Percentiles rank a stretch among this genome's conserved stretches.
Evolutionary conservation across 23 tunicate species (phyloP).

Genomic region (Ascidia mentula): DNA sequence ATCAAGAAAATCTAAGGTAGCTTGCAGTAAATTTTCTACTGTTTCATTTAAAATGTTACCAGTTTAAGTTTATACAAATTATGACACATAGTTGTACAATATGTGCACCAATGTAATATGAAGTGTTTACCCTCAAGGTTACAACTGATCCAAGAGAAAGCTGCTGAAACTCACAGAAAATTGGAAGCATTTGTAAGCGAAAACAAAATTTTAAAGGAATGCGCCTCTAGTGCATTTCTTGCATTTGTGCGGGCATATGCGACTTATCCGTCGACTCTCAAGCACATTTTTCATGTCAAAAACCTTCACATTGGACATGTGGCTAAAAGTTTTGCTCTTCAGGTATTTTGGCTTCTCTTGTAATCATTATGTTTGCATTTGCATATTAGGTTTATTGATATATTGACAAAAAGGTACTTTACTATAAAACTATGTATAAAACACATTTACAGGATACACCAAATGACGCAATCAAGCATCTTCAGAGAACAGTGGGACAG

Average conservation of each 20-base stretch:
- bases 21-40: neutral
- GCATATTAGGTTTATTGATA: neutral
- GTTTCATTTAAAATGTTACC: neutral
- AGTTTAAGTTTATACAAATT: too few species aligned
- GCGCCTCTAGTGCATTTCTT: conserved; percentile 61
- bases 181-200: conserved; percentile 52
- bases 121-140: conserved; percentile 31
- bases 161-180: conserved; percentile 55
- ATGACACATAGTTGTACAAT: neutral
- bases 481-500: conserved; percentile 46
- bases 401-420: neutral
- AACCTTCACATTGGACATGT: conserved; percentile 97
- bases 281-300: conserved; percentile 89
- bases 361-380: neutral
- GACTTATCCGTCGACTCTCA: conserved; percentile 79
- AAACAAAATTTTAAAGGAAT: conserved; percentile 33
- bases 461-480: conserved; percentile 18
- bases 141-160: conserved; percentile 58
- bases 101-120: neutral
- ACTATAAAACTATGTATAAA: neutral
- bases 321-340: conserved; percentile 90
- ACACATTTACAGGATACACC: conserved; percentile 26
- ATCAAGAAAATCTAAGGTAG: conserved; percentile 22
- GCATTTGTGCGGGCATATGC: conserved; percentile 92
- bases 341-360: conserved; percentile 17